These are phyloP conservation scores for Salminus brasiliensis DNA, from an alignment of 2,113 vertebrate genomes.

Conservation along the genomic window DNA sequence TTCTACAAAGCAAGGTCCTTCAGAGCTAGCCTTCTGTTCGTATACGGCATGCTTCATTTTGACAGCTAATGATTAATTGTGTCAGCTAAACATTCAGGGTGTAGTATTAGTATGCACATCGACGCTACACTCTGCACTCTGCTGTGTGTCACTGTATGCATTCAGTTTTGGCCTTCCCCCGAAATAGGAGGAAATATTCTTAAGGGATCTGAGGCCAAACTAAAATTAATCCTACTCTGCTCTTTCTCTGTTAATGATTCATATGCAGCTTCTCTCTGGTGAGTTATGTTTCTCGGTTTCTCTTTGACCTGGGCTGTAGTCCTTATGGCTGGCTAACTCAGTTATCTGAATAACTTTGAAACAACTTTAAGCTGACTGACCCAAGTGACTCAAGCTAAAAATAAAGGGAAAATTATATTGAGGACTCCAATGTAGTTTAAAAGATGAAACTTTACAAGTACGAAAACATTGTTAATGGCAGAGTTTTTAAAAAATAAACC, in stretches of 20 bases:
- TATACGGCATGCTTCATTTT: constrained; percentile 48
- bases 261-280: background rate
- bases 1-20: background rate
- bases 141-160: background rate
- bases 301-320: background rate
- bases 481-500: too few species aligned
- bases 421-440: too few species aligned
- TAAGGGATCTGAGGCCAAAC: background rate
- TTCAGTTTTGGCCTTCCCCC: constrained; percentile 4
- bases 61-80: constrained; percentile 2
- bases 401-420: background rate
- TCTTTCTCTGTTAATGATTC: background rate
- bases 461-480: too few species aligned
- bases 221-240: background rate
- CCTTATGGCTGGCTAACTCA: background rate
- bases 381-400: background rate
- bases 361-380: background rate
- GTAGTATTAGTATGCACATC: constrained; percentile 8
- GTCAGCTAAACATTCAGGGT: constrained; percentile 34
- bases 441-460: too few species aligned
- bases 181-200: background rate
- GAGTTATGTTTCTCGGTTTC: background rate
- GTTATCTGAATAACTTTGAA: too few species aligned
- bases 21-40: background rate
- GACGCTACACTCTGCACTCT: background rate